These are phyloP conservation scores for Mobula birostris DNA, from an alignment of 2,113 vertebrate species.

Conservation along the genomic window DNA sequence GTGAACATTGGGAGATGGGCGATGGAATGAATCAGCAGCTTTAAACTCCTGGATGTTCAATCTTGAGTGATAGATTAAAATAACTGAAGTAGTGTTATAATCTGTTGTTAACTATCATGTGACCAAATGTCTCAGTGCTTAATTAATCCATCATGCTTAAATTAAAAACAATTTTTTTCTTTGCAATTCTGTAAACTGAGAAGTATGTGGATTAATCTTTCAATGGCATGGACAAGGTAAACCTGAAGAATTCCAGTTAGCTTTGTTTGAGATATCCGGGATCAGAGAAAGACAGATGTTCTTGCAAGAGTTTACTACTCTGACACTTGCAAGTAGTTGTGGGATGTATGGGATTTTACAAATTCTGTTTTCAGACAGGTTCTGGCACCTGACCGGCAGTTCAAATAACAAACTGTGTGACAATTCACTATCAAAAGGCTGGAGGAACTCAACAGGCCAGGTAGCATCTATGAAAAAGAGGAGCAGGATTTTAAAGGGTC, in stretches of 20 bases:
- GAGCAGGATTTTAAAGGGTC: no score
- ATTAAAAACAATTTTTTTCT: neutral
- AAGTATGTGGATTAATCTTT: constrained; percentile 28
- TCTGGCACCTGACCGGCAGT: neutral
- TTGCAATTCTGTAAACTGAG: neutral
- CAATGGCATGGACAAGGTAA: neutral
- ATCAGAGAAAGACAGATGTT: constrained; percentile 4
- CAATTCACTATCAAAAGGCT: no score
- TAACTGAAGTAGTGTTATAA: neutral
- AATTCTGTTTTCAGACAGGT: neutral
- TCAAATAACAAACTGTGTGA: neutral
- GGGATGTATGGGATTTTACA: neutral
- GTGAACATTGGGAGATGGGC: no score
- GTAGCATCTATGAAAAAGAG: no score
- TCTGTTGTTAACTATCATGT: neutral
- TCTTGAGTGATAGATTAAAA: no score
- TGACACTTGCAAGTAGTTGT: constrained; percentile 16
- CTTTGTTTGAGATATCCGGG: neutral
- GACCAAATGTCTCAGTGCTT: neutral
- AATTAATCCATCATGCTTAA: neutral
- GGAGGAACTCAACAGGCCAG: no score
- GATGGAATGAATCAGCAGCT: no score
- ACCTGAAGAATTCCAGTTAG: constrained; percentile 27
- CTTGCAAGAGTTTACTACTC: neutral
- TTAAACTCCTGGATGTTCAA: no score